Conservation (phyloP, 1,140 invertebrate species). For the Drosophila prosaltans region DNA sequence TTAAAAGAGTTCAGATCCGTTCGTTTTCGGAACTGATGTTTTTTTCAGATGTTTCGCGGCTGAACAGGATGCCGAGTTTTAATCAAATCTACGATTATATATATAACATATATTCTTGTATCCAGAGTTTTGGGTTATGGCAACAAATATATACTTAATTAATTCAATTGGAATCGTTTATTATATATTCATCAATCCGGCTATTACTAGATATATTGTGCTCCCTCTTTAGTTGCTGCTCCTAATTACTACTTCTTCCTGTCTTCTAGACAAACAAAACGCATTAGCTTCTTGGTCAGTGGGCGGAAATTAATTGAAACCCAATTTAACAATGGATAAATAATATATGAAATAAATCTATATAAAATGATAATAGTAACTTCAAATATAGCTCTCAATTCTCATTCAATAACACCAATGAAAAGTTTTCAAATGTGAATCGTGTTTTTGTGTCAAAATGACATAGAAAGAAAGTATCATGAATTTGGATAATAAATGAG, state of each 20-base stretch:
- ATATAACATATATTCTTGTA: not conserved
- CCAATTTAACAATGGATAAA: not conserved
- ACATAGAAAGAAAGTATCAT: no score
- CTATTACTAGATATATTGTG: conserved; percentile 2
- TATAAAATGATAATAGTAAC: not conserved
- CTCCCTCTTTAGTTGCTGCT: not conserved
- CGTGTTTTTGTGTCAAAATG: no score
- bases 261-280: not conserved
- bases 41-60: not conserved
- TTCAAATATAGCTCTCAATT: not conserved
- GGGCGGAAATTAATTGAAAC: not conserved
- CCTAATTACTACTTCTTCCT: not conserved
- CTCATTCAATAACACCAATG: not conserved
- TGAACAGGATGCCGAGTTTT: not conserved
- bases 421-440: no score
- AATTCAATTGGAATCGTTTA: conserved; percentile 1
- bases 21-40: not conserved
- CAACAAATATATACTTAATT: conserved; percentile 2
- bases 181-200: not conserved
- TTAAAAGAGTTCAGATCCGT: conserved; percentile 4
- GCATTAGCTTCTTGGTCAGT: conserved; percentile 1
- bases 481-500: no score
- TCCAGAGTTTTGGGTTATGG: not conserved
- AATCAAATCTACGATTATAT: not conserved
- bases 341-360: not conserved